A percentile compares a stretch with the other conserved stretches of the same genome.
Evolutionary conservation across 2,113 vertebrate genomes (phyloP).

Genomic region (Lanius collurio): DNA sequence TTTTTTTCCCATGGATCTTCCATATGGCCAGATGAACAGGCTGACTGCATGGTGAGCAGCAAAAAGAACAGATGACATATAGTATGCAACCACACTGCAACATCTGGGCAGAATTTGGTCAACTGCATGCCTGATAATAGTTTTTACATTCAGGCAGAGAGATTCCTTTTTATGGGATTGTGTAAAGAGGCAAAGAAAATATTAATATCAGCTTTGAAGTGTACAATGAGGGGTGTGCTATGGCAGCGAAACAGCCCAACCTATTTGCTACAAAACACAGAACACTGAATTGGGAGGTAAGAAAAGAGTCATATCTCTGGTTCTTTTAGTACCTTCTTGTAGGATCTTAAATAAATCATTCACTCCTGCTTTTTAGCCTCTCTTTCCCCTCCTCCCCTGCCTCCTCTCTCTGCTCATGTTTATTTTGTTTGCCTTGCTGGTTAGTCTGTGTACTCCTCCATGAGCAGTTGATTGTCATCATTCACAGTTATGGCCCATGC

Average conservation of each 20-base stretch:
- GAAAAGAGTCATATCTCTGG: background rate
- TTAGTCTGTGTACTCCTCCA: background rate
- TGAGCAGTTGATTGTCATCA: background rate
- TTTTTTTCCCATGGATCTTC: conserved; percentile 67
- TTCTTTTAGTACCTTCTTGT: background rate
- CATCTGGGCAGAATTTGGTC: conserved; percentile 71
- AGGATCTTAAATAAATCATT: background rate
- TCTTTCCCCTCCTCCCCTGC: background rate
- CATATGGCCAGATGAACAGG: conserved; percentile 72
- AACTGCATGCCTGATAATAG: conserved; percentile 50
- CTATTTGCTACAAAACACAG: background rate
- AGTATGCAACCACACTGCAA: conserved; percentile 62
- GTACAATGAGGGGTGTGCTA: background rate
- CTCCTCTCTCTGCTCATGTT: background rate
- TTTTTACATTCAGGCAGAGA: conserved; percentile 34
- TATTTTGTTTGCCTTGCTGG: background rate
- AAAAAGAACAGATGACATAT: conserved; percentile 70
- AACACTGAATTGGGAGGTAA: background rate
- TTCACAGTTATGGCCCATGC: background rate
- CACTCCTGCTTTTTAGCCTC: background rate
- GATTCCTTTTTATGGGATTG: background rate
- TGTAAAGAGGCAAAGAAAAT: conserved; percentile 19
- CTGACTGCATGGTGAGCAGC: conserved; percentile 61
- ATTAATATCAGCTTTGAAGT: background rate
- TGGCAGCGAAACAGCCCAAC: background rate